A percentile compares a stretch with the other conserved stretches of the same genome.
phyloP scores from a whole-genome alignment of 2,797 vertebrate genomes.

The Smutsia temminckii region DNA sequence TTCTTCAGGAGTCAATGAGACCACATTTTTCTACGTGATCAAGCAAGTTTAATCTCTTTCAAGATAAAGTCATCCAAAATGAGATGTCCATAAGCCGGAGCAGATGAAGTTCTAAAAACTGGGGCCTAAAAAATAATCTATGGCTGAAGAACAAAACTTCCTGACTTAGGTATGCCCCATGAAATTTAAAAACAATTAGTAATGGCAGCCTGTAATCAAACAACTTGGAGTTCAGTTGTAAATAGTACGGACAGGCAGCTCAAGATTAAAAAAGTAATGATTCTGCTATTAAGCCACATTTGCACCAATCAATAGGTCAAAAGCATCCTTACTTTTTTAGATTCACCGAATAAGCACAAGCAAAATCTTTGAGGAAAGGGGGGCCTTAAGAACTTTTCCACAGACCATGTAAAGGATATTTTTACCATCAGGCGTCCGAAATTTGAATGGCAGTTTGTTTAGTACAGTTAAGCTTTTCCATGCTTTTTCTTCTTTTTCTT shows the following conservation, averaged over 20 bases:
- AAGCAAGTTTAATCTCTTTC: slow-evolving; percentile 48
- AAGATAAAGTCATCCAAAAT: slow-evolving; percentile 25
- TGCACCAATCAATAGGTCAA: slow-evolving; percentile 82
- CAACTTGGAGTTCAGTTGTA: slow-evolving; percentile 78
- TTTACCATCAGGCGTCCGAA: background rate
- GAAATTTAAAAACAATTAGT: slow-evolving; percentile 84
- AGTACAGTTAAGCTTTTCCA: background rate
- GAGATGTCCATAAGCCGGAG: background rate
- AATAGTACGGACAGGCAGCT: slow-evolving; percentile 81
- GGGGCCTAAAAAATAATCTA: slow-evolving; percentile 23
- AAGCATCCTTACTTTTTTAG: slow-evolving; percentile 81
- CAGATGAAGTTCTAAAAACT: slow-evolving; percentile 59
- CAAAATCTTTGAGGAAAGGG: slow-evolving; percentile 20
- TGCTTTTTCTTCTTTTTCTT: background rate
- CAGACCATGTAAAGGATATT: background rate
- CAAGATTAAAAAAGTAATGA: slow-evolving; percentile 87
- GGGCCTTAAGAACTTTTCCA: slow-evolving; percentile 23
- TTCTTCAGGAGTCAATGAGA: slow-evolving; percentile 46
- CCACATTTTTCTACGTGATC: slow-evolving; percentile 43
- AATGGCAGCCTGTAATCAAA: slow-evolving; percentile 83
- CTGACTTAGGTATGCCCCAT: slow-evolving; percentile 72
- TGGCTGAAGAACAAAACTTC: slow-evolving; percentile 75
- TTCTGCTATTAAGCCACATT: slow-evolving; percentile 82
- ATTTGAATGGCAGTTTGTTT: background rate
- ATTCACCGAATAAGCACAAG: slow-evolving; percentile 73